Percentiles rank a stretch among this genome's conserved stretches.
Evolutionary conservation across 2,888 invertebrate genomes (phyloP).

Genomic region (Coremacera marginata): DNA sequence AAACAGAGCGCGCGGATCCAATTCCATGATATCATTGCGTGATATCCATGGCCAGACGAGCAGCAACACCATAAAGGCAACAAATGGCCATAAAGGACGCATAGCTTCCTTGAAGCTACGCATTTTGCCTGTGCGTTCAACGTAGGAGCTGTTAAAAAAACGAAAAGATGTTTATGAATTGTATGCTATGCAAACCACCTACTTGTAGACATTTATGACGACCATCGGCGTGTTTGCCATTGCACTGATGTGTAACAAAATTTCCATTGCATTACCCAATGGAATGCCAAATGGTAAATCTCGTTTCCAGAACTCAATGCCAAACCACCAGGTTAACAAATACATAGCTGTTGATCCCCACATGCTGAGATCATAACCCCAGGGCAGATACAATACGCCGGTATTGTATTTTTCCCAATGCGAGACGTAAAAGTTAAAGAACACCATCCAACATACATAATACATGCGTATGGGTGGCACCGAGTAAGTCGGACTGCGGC

Average conservation of each 20-base stretch:
- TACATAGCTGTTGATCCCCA: slow-evolving; percentile 76
- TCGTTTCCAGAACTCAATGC: slow-evolving; percentile 88
- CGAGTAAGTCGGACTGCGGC: slow-evolving; percentile 75
- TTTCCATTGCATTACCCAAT: slow-evolving; percentile 86
- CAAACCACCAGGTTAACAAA: slow-evolving; percentile 75
- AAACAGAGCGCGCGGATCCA: slow-evolving; percentile 88
- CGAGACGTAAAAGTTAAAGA: slow-evolving; percentile 94
- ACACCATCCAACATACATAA: slow-evolving; percentile 91
- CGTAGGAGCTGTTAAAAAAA: slow-evolving; percentile 78
- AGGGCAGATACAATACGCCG: slow-evolving; percentile 92
- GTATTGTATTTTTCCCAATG: slow-evolving; percentile 99
- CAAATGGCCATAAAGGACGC: slow-evolving; percentile 86
- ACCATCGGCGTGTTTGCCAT: slow-evolving; percentile 91
- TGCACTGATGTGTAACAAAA: slow-evolving; percentile 86
- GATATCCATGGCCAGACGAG: slow-evolving; percentile 87
- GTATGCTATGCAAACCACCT: slow-evolving; percentile 64
- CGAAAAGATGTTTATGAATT: background rate
- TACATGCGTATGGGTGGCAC: slow-evolving; percentile 87
- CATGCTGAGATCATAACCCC: slow-evolving; percentile 99
- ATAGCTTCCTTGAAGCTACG: slow-evolving; percentile 83
- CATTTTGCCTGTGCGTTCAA: slow-evolving; percentile 89
- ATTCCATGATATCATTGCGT: slow-evolving; percentile 83
- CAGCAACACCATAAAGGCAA: slow-evolving; percentile 80
- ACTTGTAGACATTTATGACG: slow-evolving; percentile 91
- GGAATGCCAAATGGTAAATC: slow-evolving; percentile 78